A percentile compares a stretch with the other conserved stretches of the same genome.
Evolutionary conservation across 2,113 vertebrate genomes (phyloP).

Genomic region (Aythya baeri): DNA sequence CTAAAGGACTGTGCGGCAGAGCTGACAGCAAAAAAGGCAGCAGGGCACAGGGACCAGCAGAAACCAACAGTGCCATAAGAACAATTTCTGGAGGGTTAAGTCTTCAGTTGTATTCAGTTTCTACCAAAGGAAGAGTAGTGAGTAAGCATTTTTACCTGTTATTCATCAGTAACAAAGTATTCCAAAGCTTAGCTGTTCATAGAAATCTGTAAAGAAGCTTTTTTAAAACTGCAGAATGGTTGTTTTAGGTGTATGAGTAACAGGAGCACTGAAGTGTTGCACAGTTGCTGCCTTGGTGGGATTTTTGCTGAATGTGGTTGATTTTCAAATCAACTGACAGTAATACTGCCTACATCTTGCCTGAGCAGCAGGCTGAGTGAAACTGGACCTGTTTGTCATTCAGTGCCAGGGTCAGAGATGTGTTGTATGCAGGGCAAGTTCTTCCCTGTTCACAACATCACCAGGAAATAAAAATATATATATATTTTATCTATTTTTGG

Average conservation of each 20-base stretch:
- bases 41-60: neutral
- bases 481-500: neutral
- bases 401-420: neutral
- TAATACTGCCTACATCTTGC: too few species aligned
- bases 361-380: neutral
- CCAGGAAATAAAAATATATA: neutral
- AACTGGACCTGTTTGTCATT: neutral
- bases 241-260: neutral
- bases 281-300: neutral
- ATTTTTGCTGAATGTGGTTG: neutral
- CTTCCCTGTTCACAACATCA: neutral
- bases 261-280: neutral
- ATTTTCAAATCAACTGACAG: neutral
- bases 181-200: neutral
- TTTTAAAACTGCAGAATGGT: neutral
- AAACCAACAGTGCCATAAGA: neutral
- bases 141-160: conserved; percentile 12
- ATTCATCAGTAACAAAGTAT: neutral
- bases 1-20: neutral
- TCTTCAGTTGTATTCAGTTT: neutral
- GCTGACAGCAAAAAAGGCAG: neutral
- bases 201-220: neutral
- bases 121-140: neutral
- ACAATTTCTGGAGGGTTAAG: neutral
- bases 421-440: neutral